Base-by-base conservation (phyloP, 1,140 invertebrate species). In the Drosophila neocordata region DNA sequence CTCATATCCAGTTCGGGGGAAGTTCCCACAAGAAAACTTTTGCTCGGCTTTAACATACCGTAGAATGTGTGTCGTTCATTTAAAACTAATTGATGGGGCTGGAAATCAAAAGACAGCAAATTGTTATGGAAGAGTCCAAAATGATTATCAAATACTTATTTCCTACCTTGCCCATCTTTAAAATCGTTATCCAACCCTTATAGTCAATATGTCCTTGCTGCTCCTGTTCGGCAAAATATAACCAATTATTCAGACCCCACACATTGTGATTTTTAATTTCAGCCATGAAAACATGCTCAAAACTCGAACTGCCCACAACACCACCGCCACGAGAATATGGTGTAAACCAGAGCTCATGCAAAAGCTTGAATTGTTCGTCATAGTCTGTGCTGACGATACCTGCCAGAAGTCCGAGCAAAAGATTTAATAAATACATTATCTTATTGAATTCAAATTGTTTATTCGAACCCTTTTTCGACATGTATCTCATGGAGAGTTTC, bases 1-100 rank as follows among this genome's bases (percentile, higher is more conserved):
- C 97, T 96, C 92, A 99, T 94, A 92, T 98, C 97, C 69, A 98
- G 93, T 92, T 98, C 98, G 0, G 97, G 97, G 62, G 97, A 97
- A 0, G 96, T 97, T 15, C 97, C 97, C 57, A 98, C 93, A 77
- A 98, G 96, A 92, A 98, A 94, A 2, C 94, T 93, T 22, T 95
- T 95, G 0, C 95, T 94, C 0, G 95, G 95, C 91, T 98, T 98
- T 51, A 94, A 92, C 2, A 94, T 92, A 1, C 94, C 94, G 81
- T 95, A 94, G 93, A 96, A 96, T 38, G 93, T 94, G 69, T 96
- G 95, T 64, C 96, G 95, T 12, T 95, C 79, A 0, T 63, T 63
- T 1, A 91, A n/a, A 0, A 69, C 44, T 44, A 88, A 74, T 76
- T 91, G 79, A 38, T 79, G 66, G n/a, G 59, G 65, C 82, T 89